Conservation (phyloP, 2,113 vertebrate species). For the Ramphastos sulfuratus region DNA sequence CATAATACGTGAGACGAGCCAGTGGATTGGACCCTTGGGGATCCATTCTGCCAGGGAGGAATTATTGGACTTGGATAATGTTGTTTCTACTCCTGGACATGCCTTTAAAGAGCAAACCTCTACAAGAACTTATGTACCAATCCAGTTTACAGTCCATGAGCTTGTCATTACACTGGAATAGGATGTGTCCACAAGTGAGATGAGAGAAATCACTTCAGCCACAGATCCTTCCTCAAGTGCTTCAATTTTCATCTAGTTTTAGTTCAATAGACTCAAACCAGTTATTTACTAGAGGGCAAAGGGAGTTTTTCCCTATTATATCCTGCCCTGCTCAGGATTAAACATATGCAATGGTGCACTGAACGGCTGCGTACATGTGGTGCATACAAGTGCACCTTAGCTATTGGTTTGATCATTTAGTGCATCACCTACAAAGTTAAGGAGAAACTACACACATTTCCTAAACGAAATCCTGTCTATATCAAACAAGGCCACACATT, state of each 20-base stretch:
- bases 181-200: not conserved
- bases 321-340: not conserved
- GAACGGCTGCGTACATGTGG: accelerated
- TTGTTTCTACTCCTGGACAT: not conserved
- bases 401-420: not conserved
- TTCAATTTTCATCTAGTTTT: not conserved
- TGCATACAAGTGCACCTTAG: not conserved
- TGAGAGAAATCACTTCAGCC: not conserved
- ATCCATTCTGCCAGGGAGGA: not conserved
- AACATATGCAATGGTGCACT: accelerated
- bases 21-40: not conserved
- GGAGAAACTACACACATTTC: not conserved
- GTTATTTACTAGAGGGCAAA: not conserved
- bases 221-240: not conserved
- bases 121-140: not conserved
- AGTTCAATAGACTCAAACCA: not conserved
- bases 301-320: not conserved
- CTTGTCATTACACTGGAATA: not conserved
- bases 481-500: slow-evolving; percentile 7
- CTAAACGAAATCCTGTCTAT: not conserved
- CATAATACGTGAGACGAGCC: accelerated
- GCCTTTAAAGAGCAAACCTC: not conserved
- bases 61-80: not conserved
- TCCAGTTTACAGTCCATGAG: not conserved
- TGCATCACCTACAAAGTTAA: not conserved